phyloP scores from a whole-genome alignment of 2,113 vertebrate genomes.

The Girardinichthys multiradiatus region DNA sequence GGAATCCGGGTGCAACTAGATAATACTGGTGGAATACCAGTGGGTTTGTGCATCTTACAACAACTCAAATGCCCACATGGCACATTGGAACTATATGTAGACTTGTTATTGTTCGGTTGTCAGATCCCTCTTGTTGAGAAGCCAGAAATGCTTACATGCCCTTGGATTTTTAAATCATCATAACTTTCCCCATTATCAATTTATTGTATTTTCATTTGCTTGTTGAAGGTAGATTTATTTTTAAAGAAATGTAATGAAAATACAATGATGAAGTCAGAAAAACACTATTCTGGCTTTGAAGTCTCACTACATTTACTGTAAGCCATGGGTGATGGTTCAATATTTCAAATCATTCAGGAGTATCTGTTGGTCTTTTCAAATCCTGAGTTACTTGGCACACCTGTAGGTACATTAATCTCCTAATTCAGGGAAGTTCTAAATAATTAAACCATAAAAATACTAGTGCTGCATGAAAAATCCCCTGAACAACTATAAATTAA shows the following conservation, averaged over 20 bases:
- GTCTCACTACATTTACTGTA: slow-evolving; percentile 1
- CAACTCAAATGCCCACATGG: slow-evolving; percentile 70
- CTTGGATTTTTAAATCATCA: slow-evolving; percentile 53
- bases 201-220: slow-evolving; percentile 1
- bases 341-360: slow-evolving; percentile 21
- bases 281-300: neutral
- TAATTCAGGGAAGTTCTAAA: slow-evolving; percentile 61
- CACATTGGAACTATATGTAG: slow-evolving; percentile 36
- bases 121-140: slow-evolving; percentile 18
- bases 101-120: slow-evolving; percentile 55
- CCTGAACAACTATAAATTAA: slow-evolving; percentile 74
- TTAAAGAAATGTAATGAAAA: slow-evolving; percentile 5
- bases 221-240: neutral
- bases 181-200: slow-evolving; percentile 16
- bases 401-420: slow-evolving; percentile 68
- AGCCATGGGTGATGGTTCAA: slow-evolving; percentile 7
- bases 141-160: slow-evolving; percentile 39
- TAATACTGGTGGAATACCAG: slow-evolving; percentile 68
- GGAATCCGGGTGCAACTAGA: slow-evolving; percentile 79
- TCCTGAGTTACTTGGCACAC: slow-evolving; percentile 51
- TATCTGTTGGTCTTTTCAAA: slow-evolving; percentile 36
- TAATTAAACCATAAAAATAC: slow-evolving; percentile 73
- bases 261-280: neutral
- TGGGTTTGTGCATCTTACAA: slow-evolving; percentile 70
- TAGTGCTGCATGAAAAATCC: slow-evolving; percentile 60